Conservation (phyloP, 2,888 invertebrate genomes). For the Strigamia transsilvanica region DNA sequence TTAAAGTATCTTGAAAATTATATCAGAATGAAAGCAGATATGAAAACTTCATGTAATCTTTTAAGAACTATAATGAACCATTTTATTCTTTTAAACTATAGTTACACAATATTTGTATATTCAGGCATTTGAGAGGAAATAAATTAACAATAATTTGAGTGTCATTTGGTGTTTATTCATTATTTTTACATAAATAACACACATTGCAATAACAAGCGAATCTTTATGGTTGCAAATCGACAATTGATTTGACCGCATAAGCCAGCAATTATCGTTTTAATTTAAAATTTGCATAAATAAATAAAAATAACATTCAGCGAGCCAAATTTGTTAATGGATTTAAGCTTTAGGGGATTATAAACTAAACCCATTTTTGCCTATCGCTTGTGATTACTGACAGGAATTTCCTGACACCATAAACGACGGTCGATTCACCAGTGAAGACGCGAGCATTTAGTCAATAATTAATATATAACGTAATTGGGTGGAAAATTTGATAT, state of each 20-base stretch:
- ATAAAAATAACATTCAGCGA: no score
- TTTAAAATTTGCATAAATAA: no score
- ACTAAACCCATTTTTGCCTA: no score
- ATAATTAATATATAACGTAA: no score
- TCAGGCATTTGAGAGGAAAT: constrained; percentile 5
- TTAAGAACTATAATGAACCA: not conserved
- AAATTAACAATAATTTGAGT: constrained; percentile 2
- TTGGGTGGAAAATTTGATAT: no score
- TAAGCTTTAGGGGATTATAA: not conserved
- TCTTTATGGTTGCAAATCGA: no score
- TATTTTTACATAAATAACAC: not conserved
- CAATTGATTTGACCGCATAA: no score
- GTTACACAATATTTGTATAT: constrained; percentile 14
- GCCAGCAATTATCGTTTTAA: no score
- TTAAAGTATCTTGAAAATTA: not conserved
- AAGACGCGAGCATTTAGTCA: no score
- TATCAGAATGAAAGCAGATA: not conserved
- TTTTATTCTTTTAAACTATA: constrained; percentile 7
- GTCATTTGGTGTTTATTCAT: not conserved
- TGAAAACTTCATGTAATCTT: not conserved
- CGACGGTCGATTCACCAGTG: no score
- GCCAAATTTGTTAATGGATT: not conserved
- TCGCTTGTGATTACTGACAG: no score
- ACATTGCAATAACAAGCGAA: not conserved
- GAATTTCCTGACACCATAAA: no score